Base-by-base conservation (phyloP, 2,113 vertebrate species). In the Nansenia antarctica region DNA sequence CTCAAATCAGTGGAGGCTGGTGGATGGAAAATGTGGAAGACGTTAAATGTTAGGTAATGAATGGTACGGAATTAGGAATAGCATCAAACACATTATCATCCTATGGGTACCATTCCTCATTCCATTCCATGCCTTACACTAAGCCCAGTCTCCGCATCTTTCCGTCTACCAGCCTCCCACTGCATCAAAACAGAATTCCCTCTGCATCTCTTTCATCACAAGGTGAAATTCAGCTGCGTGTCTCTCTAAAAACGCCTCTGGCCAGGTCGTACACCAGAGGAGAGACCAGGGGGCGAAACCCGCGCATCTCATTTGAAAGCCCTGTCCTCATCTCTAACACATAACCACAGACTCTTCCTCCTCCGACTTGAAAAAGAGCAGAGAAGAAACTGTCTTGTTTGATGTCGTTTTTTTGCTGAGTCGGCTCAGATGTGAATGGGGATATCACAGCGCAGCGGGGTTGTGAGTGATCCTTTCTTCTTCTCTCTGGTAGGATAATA, bases 401-500 rank as follows among this genome's bases (percentile, higher is more conserved):
- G 18, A 60, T 60, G 30, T 20, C 12, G 22, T 2, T 52, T 20
- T 6, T 9, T 14, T 34, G 2, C 31, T 22, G 58, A 20, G 18
- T 34, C 9, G 18, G 42, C 42, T n/a, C 42, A 5, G 42, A 6
- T 20, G 20, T 8, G 20, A 49, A n/a, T 49, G 20, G 45, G 9
- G 45, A n/a, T n/a, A 20, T n/a, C 14, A 49, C 45, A 49, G 45
- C 18, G 31, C 31, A 60, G 11, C 18, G 12, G 32, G 32, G 20
- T 37, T 9, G 7, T 24, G 5, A 53, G 20, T 12, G 1, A 5
- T 55, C 7, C 34, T 2, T 55, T 5, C 34, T 2, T 66, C 22
- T 57, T n/a, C 8, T 67, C 0, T 67, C 65, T 37, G 37, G 12
- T 77, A 98, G 97, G 95, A 95, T 82, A 98, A 96, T 70, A 98